A percentile compares a stretch with the other conserved stretches of the same genome.
phyloP scores from a whole-genome alignment of 1,140 invertebrate species.

The Stegodyphus mimosarum region DNA sequence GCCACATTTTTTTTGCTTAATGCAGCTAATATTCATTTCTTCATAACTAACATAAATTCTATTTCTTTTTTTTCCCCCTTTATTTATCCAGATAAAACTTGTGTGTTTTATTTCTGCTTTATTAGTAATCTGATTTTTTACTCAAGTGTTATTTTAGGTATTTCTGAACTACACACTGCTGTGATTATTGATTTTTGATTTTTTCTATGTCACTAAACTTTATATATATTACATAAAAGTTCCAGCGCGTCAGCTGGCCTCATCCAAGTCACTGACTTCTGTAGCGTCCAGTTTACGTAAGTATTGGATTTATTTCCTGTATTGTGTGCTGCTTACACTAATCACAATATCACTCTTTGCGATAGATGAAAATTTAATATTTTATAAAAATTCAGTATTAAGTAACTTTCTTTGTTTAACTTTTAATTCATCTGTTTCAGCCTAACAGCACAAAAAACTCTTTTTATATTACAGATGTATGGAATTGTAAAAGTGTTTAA shows the following conservation, averaged over 20 bases:
- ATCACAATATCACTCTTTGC: not conserved
- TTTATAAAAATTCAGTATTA: too few relatives aligned
- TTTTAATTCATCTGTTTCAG: too few relatives aligned
- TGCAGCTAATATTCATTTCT: too few relatives aligned
- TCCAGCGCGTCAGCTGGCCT: conserved; percentile 76
- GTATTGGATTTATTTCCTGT: conserved; percentile 65
- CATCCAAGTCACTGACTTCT: conserved; percentile 77
- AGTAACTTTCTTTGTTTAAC: too few relatives aligned
- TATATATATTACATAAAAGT: conserved; percentile 72
- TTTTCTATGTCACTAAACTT: conserved; percentile 66
- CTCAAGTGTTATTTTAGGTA: conserved; percentile 59
- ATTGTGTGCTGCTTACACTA: conserved; percentile 15
- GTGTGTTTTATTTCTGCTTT: not conserved
- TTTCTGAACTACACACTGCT: conserved; percentile 37
- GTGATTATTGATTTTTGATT: conserved; percentile 52
- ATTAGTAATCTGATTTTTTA: conserved; percentile 7
- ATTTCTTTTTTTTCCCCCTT: too few relatives aligned
- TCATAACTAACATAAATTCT: too few relatives aligned
- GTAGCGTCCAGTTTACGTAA: conserved; percentile 77
- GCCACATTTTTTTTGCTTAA: too few relatives aligned
- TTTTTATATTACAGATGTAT: too few relatives aligned
- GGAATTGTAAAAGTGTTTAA: too few relatives aligned
- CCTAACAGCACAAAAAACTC: too few relatives aligned
- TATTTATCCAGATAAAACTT: too few relatives aligned
- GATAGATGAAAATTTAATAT: too few relatives aligned